Evolutionary conservation across 2,888 invertebrate genomes (phyloP).

Genomic region (Temnothorax ravouxi): DNA sequence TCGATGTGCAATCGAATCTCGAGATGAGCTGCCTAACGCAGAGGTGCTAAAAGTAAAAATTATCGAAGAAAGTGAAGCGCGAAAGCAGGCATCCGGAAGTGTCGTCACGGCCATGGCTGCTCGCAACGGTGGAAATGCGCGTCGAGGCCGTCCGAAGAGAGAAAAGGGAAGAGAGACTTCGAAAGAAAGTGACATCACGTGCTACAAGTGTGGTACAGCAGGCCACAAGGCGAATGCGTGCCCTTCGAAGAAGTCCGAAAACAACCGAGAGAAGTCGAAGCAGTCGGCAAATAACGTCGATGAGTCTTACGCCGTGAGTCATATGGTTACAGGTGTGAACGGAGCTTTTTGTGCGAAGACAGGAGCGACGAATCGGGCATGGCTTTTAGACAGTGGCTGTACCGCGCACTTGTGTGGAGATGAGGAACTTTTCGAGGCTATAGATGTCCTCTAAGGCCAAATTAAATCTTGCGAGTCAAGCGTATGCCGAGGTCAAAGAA

Average conservation of each 20-base stretch:
- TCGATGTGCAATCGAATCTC: constrained; percentile 51
- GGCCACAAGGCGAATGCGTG: background rate
- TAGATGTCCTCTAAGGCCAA: background rate
- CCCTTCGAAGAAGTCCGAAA: background rate
- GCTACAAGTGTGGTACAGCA: background rate
- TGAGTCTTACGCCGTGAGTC: background rate
- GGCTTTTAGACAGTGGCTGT: background rate
- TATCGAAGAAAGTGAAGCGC: background rate
- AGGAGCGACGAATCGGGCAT: background rate
- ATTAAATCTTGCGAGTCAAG: too few relatives aligned
- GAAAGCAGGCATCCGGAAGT: background rate
- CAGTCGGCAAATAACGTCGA: background rate
- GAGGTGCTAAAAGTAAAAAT: constrained; percentile 40
- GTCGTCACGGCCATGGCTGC: background rate
- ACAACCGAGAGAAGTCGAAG: background rate
- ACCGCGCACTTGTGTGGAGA: background rate
- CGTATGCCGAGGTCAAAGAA: too few relatives aligned
- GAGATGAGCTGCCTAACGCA: constrained; percentile 52
- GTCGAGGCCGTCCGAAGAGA: background rate
- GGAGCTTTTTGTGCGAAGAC: background rate
- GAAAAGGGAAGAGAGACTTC: background rate
- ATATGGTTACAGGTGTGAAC: background rate
- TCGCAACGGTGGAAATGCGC: too few relatives aligned
- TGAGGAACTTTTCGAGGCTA: background rate
- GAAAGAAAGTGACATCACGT: background rate